phyloP scores from a whole-genome alignment of 53 echinoderm and acorn worm genomes.

The Luidia sarsii region DNA sequence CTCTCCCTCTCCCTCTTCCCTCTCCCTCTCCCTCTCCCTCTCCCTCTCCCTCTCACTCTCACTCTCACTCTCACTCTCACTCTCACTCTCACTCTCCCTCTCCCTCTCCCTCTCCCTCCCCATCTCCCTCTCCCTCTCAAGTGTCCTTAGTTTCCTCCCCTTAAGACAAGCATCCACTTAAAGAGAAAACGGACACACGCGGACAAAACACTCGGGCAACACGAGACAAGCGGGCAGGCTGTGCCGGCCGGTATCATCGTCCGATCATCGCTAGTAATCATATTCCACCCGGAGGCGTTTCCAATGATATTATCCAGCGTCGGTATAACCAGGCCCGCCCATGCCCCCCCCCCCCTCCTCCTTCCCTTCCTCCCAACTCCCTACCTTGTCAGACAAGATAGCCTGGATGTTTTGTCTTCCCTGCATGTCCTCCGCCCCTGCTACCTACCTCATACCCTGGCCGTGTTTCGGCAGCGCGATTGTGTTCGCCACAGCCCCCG shows the following conservation, averaged over 20 bases:
- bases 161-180: constrained; percentile 36
- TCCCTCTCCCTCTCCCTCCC: neutral
- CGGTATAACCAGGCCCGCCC: constrained; percentile 10
- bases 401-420: neutral
- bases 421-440: neutral
- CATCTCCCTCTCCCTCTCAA: neutral
- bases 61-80: too few species aligned
- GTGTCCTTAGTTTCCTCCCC: constrained; percentile 12
- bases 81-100: too few species aligned
- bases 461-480: too few species aligned
- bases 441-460: too few species aligned
- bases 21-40: too few species aligned
- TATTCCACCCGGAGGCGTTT: constrained; percentile 20
- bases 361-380: too few species aligned
- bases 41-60: too few species aligned
- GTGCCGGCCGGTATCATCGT: constrained; percentile 3
- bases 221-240: neutral
- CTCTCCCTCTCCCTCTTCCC: neutral
- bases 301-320: constrained; percentile 12
- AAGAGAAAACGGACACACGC: too few species aligned
- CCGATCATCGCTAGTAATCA: constrained; percentile 25
- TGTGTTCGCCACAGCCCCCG: neutral
- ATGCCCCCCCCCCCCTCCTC: too few species aligned
- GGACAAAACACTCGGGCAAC: neutral
- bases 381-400: constrained; percentile 52